Percentiles rank a stretch among this genome's conserved stretches.
Evolutionary conservation across 2,113 vertebrate species (phyloP).

Genomic region (Hippolais icterina): DNA sequence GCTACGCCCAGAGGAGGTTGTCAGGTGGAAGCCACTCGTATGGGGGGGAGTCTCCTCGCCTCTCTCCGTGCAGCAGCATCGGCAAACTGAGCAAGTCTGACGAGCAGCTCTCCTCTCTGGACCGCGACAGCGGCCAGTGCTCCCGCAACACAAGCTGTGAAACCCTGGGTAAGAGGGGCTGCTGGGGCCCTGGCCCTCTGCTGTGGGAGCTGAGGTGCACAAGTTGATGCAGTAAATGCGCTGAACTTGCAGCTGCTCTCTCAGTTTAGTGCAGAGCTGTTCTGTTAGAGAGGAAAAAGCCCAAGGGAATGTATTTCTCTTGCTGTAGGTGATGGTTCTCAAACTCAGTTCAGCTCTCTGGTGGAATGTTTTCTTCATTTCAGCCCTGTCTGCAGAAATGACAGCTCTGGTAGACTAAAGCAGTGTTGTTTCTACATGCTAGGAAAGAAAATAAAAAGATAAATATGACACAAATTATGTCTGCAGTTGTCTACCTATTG

Average conservation of each 20-base stretch:
- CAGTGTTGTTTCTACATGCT: background rate
- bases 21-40: conserved; percentile 96
- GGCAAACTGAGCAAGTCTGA: conserved; percentile 97
- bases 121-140: conserved; percentile 96
- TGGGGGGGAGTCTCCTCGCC: conserved; percentile 90
- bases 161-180: conserved; percentile 84
- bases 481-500: background rate
- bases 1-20: conserved; percentile 88
- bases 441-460: background rate
- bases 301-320: background rate
- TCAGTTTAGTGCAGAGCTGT: background rate
- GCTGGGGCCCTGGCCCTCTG: background rate
- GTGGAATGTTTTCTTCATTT: background rate
- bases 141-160: conserved; percentile 99
- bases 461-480: background rate
- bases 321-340: background rate
- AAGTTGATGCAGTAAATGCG: background rate
- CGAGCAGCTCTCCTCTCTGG: conserved; percentile 93
- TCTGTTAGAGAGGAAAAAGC: background rate
- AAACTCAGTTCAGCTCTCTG: background rate
- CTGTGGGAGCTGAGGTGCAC: background rate
- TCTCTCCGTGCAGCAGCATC: conserved; percentile 94
- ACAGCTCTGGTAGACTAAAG: background rate
- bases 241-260: background rate
- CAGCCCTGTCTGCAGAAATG: background rate